phyloP scores from a whole-genome alignment of 1,140 invertebrate species.

The Caenorhabditis inopinata region DNA sequence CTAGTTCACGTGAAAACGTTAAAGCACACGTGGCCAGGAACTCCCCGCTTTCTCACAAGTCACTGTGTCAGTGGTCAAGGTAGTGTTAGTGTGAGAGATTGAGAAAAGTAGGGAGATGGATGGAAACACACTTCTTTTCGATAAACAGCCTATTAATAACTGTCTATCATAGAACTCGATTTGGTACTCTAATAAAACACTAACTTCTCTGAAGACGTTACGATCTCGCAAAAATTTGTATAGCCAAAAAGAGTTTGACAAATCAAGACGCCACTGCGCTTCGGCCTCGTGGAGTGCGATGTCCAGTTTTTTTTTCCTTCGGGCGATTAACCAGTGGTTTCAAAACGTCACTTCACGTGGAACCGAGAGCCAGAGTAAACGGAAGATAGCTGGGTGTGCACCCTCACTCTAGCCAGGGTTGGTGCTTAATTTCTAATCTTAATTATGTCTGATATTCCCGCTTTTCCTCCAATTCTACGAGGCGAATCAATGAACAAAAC shows the following conservation, averaged over 20 bases:
- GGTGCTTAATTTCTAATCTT: too few species aligned
- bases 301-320: background rate
- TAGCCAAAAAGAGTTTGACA: background rate
- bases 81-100: background rate
- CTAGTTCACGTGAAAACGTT: conserved; percentile 9
- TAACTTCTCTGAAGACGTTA: background rate
- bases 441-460: too few species aligned
- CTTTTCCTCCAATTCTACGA: too few species aligned
- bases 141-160: conserved; percentile 26
- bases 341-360: conserved; percentile 11
- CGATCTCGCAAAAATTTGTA: background rate
- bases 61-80: background rate
- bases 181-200: background rate
- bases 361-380: conserved; percentile 4
- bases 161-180: background rate
- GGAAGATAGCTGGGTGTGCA: background rate
- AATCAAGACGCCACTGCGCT: background rate
- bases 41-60: conserved; percentile 5
- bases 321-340: background rate
- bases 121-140: background rate
- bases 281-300: background rate
- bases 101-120: background rate
- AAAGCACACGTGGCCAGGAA: background rate
- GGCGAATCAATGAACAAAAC: too few species aligned
- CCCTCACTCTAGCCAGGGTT: too few species aligned